Evolutionary conservation across 1,140 invertebrate genomes (phyloP).

Genomic region (Drosophila fuyamai): DNA sequence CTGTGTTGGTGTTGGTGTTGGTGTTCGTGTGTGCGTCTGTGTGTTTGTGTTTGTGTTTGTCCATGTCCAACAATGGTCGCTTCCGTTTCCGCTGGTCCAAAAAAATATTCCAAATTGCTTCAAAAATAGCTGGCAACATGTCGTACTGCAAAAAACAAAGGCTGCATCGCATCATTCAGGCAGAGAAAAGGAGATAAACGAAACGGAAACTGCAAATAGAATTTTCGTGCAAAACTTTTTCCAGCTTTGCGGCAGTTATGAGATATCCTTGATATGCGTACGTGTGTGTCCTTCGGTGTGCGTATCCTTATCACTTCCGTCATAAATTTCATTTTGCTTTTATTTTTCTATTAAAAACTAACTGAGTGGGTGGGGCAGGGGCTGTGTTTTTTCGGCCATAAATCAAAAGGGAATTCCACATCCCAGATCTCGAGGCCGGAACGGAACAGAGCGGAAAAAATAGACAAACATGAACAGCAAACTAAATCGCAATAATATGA

Average conservation of each 20-base stretch:
- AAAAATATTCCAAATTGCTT: slow-evolving; percentile 69
- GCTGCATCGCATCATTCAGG: not conserved
- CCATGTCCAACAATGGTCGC: slow-evolving; percentile 74
- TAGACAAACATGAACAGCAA: slow-evolving; percentile 26
- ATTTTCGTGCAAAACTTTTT: slow-evolving; percentile 66
- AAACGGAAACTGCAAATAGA: slow-evolving; percentile 76
- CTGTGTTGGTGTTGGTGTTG: not conserved
- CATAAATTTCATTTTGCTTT: slow-evolving; percentile 81
- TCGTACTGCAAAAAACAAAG: slow-evolving; percentile 6
- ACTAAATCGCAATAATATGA: slow-evolving; percentile 77
- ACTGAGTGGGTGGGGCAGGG: slow-evolving; percentile 15
- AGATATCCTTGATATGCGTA: slow-evolving; percentile 53
- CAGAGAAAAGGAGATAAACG: slow-evolving; percentile 8
- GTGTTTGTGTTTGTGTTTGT: slow-evolving; percentile 57
- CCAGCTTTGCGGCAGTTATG: slow-evolving; percentile 42
- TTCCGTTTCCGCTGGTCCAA: slow-evolving; percentile 71
- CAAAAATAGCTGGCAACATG: slow-evolving; percentile 29
- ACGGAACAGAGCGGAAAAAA: slow-evolving; percentile 20
- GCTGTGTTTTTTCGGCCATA: slow-evolving; percentile 43
- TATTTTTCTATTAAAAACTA: slow-evolving; percentile 83
- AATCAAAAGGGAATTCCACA: slow-evolving; percentile 60
- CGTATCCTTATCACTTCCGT: slow-evolving; percentile 80
- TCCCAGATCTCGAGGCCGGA: not conserved
- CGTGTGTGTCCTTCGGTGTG: slow-evolving; percentile 19
- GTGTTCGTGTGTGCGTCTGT: slow-evolving; percentile 58